These are phyloP conservation scores for Synanthedon vespiformis DNA, from an alignment of 2,888 invertebrate species.

Conservation along the genomic window DNA sequence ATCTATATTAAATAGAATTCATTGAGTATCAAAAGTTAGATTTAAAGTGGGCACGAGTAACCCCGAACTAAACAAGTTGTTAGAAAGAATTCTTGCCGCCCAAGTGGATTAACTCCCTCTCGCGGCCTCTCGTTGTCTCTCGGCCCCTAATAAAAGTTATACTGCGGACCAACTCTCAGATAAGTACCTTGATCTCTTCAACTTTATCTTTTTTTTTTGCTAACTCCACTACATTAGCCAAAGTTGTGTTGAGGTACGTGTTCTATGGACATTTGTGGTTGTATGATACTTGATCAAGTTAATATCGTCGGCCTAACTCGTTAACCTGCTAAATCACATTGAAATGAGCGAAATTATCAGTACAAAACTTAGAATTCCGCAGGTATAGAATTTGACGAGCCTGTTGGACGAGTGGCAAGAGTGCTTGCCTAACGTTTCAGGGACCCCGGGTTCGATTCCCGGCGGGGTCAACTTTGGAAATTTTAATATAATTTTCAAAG, in stretches of 20 bases:
- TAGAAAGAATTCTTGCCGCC: not conserved
- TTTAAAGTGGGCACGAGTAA: not conserved
- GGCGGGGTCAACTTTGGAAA: no score
- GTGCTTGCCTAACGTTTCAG: no score
- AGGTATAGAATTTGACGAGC: no score
- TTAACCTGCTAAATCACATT: no score
- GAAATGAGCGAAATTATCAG: no score
- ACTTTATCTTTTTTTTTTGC: conserved; percentile 1
- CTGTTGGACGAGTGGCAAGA: no score
- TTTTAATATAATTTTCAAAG: no score
- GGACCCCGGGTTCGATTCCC: no score
- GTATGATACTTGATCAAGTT: no score
- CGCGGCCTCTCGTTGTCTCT: not conserved
- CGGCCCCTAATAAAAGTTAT: conserved; percentile 4
- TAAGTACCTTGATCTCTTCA: not conserved
- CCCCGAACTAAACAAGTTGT: conserved; percentile 1
- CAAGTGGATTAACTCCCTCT: conserved; percentile 4
- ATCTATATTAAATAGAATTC: not conserved
- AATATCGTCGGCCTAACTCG: no score
- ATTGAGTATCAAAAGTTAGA: not conserved
- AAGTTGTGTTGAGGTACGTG: not conserved
- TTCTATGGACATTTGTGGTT: no score
- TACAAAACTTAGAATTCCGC: no score
- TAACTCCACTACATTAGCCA: conserved; percentile 1
- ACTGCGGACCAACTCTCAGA: not conserved